Base-by-base conservation (phyloP, 1,140 invertebrate genomes). In the Mesaphorura yosii region DNA sequence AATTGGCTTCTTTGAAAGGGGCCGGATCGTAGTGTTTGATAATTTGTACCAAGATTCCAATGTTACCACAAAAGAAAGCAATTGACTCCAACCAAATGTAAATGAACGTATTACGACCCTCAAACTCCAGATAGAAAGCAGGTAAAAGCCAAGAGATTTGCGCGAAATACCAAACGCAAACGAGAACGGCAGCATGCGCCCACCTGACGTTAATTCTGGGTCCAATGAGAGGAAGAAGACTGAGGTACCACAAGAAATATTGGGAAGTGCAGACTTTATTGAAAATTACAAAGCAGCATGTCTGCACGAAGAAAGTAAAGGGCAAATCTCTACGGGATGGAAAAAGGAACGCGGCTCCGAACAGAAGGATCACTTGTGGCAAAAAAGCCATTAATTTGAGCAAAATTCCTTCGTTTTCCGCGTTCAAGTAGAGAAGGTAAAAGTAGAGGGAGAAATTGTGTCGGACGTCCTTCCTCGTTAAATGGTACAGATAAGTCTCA, bases 371-470 rank as follows among this genome's bases (percentile, higher is more conserved):
- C 3, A 84, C 52, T 66, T 91, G 85, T 2, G 88, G 88, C 27
- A 86, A 60, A 64, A 88, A 79, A 1, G 80, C 77, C 0, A 83
- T 64, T 0, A 82, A 53, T 62, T 80, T 82, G n/a, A 84, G 72
- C 38, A 77, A 68, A 20, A 77, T 64, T 58, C 61, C 28, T 52
- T 65, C 66, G 14, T 64, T 67, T 60, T 76, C 74, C 41, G 74
- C 76, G n/a, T 77, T 78, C 26, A 97, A 71, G 70, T 97, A 97
- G 38, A 92, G 77, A 65, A 93, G 73, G 66, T 97, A 93, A 69
- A 98, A 98, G 63, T 92, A 89, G 0, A 93, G 73, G 0, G 94
- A 98, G 70, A 98, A 98, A 71, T 98, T 99, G 67, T 99, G 95
- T n/a, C 82, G 77, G 0, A 81, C 81, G 69, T 98, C 96, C 65